phyloP scores from a whole-genome alignment of 64 coral and sea anemone species.

The Orbicella faveolata region DNA sequence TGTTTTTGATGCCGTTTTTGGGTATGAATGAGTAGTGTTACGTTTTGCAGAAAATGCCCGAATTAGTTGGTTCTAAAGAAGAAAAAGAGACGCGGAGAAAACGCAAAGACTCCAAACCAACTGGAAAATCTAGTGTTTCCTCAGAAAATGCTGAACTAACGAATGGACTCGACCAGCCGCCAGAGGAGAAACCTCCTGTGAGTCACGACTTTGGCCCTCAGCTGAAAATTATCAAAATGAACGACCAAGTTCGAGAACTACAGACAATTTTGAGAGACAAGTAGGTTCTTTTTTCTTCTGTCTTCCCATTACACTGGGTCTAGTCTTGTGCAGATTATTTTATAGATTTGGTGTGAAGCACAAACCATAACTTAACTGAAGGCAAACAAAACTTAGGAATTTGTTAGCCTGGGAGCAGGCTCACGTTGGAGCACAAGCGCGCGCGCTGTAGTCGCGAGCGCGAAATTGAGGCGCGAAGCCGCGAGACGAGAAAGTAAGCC shows the following conservation, averaged over 20 bases:
- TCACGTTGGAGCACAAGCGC: too few relatives aligned
- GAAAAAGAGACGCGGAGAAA: background rate
- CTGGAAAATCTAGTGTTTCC: background rate
- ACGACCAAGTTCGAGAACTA: constrained; percentile 90
- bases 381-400: too few relatives aligned
- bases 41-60: constrained; percentile 10
- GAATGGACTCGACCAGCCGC: background rate
- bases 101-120: background rate
- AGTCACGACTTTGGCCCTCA: constrained; percentile 72
- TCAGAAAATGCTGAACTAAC: constrained; percentile 4
- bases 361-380: too few relatives aligned
- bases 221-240: constrained; percentile 86
- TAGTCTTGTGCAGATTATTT: too few relatives aligned
- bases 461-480: too few relatives aligned
- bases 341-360: too few relatives aligned
- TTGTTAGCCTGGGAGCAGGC: too few relatives aligned
- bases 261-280: constrained; percentile 93
- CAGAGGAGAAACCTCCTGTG: constrained; percentile 49
- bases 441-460: too few relatives aligned
- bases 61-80: background rate
- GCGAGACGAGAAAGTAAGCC: too few relatives aligned
- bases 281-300: constrained; percentile 42
- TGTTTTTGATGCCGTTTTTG: background rate
- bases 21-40: background rate
- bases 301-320: too few relatives aligned